These are phyloP conservation scores for Anas platyrhynchos DNA, from an alignment of 2,113 vertebrate genomes.

Conservation along the genomic window DNA sequence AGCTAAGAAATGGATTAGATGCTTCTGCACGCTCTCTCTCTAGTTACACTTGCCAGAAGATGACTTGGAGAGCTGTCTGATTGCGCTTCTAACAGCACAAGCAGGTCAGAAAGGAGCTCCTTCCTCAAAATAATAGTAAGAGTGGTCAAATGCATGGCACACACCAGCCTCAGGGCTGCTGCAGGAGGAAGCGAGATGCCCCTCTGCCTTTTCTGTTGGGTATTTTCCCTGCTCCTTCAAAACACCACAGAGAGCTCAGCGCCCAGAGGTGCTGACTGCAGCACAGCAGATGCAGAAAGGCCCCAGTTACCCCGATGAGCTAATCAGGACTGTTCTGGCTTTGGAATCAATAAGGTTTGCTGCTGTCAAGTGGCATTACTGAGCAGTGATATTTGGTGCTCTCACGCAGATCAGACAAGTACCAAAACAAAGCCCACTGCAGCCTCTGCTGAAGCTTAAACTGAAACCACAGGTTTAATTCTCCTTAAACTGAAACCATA, in stretches of 20 bases:
- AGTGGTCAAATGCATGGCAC: background rate
- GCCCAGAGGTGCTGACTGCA: background rate
- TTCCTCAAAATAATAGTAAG: background rate
- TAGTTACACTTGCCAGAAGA: background rate
- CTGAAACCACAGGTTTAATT: background rate
- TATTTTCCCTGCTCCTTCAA: background rate
- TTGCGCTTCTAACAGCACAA: background rate
- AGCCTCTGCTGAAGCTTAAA: background rate
- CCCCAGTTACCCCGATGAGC: background rate
- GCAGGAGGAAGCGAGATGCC: background rate
- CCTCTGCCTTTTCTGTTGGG: background rate
- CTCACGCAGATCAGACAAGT: background rate
- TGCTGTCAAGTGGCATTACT: background rate
- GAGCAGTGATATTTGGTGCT: background rate
- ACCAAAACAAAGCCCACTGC: background rate
- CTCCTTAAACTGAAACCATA: background rate
- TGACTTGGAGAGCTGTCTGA: background rate
- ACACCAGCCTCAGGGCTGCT: background rate
- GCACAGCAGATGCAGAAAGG: background rate
- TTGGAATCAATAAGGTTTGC: background rate
- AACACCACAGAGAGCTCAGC: background rate
- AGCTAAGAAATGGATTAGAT: background rate
- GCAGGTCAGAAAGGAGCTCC: background rate
- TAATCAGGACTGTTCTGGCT: background rate
- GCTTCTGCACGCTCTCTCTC: fast-evolving